Base-by-base conservation (phyloP, 1,140 invertebrate species). In the Drosophila pachea region DNA sequence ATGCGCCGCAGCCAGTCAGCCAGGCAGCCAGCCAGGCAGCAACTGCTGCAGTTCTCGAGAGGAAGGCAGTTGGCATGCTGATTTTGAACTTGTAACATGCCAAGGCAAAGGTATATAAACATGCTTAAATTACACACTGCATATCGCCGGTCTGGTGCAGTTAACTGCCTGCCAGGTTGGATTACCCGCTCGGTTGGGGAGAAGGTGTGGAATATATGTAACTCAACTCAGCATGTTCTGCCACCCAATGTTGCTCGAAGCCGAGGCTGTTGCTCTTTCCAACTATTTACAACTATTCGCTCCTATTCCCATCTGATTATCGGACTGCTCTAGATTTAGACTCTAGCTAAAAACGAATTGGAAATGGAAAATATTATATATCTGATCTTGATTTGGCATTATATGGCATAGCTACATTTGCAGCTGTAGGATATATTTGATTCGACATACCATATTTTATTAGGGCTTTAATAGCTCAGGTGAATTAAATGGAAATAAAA, bases 31-130 rank as follows among this genome's bases (percentile, higher is more conserved):
- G 22, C 22, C 22, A 22, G 22, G 22, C 77, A 81, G 77, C 71
- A 61, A 32, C 33, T 38, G 50, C 40, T 36, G 53, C 40, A 48
- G 33, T 31, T 38, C 22, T 22, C 29, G 16, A 56, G 48, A 60
- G 47, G 43, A 40, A 36, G 52, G 14, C 43, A 53, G 33, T 53
- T 38, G 35, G 35, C 54, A 56, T 56, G 72, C 72, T 72, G 58
- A 62, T 72, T 74, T 74, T 71, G 68, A 74, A 71, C 72, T 71
- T 74, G 58, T 59, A 64, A 56, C 67, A 43, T 32, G 43, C 36
- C 47, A 36, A 65, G 52, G 16, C 43, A 53, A 36, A 65, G 52
- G 16, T 60, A 74, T 59, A 68, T 40, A 62, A 22, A 60, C 38
- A 70, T 67, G 48, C 53, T 62, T 61, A 74, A 72, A 72, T 74